Percentiles rank a stretch among this genome's conserved stretches.
These are phyloP conservation scores for Metallyticus violacea DNA, from an alignment of 2,888 invertebrate species.

Conservation along the genomic window DNA sequence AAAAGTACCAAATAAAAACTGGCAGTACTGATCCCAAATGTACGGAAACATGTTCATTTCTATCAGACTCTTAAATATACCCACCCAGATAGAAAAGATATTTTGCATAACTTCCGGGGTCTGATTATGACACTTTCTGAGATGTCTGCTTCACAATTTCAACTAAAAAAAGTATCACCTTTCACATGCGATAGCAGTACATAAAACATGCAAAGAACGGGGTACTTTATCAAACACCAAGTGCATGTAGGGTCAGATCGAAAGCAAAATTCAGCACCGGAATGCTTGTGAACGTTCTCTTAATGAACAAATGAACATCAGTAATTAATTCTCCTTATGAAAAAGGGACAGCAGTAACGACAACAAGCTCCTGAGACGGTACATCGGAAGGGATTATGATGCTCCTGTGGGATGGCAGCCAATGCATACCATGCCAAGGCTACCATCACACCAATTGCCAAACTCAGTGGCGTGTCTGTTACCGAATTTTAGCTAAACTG, in stretches of 20 bases:
- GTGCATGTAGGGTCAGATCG: not conserved
- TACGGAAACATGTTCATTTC: too few relatives aligned
- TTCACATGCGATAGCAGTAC: too few relatives aligned
- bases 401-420: not conserved
- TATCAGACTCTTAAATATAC: too few relatives aligned
- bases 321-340: not conserved
- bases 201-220: too few relatives aligned
- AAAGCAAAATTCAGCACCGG: not conserved
- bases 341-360: not conserved
- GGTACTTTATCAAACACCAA: not conserved
- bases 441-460: not conserved
- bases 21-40: too few relatives aligned
- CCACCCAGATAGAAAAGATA: too few relatives aligned
- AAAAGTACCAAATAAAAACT: too few relatives aligned
- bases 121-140: too few relatives aligned
- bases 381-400: not conserved
- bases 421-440: not conserved
- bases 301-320: not conserved
- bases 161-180: too few relatives aligned
- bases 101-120: too few relatives aligned
- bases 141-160: too few relatives aligned
- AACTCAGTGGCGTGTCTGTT: not conserved
- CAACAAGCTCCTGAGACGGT: too few relatives aligned
- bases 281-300: not conserved
- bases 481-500: not conserved